These are phyloP conservation scores for Orthosia gracilis DNA, from an alignment of 2,888 invertebrate species.

Conservation along the genomic window DNA sequence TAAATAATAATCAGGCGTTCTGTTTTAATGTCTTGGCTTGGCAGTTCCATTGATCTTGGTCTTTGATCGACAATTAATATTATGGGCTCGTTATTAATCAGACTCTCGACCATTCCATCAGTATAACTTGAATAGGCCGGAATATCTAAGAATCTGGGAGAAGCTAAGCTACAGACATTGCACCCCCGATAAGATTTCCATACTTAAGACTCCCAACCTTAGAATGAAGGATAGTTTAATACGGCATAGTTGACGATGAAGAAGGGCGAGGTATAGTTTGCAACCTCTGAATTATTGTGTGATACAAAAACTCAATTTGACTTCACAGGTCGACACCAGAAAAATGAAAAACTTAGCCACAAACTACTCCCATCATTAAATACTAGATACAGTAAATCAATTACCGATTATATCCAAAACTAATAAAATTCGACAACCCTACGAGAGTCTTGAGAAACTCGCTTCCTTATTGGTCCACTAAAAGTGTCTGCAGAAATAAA, in stretches of 20 bases:
- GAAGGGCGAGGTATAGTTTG: too few species aligned
- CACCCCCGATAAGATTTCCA: too few species aligned
- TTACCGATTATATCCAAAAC: not conserved
- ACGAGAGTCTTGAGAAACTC: conserved; percentile 22
- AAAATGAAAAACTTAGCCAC: not conserved
- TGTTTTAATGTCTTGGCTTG: not conserved
- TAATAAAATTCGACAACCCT: conserved; percentile 46
- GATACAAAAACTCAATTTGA: too few species aligned
- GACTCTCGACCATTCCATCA: too few species aligned
- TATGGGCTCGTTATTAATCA: not conserved
- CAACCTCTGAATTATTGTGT: too few species aligned
- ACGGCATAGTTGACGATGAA: not conserved
- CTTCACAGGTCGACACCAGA: not conserved
- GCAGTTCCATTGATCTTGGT: not conserved
- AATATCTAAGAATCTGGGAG: too few species aligned
- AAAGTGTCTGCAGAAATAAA: conserved; percentile 58
- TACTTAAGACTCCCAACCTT: not conserved
- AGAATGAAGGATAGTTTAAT: not conserved
- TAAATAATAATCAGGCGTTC: not conserved
- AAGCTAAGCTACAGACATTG: too few species aligned
- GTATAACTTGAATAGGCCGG: too few species aligned
- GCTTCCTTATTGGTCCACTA: conserved; percentile 63
- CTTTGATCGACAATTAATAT: too few species aligned
- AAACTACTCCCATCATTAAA: not conserved
- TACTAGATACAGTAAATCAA: not conserved